Conservation (phyloP, 1,140 invertebrate species). For the Harlomillsia oculata region DNA sequence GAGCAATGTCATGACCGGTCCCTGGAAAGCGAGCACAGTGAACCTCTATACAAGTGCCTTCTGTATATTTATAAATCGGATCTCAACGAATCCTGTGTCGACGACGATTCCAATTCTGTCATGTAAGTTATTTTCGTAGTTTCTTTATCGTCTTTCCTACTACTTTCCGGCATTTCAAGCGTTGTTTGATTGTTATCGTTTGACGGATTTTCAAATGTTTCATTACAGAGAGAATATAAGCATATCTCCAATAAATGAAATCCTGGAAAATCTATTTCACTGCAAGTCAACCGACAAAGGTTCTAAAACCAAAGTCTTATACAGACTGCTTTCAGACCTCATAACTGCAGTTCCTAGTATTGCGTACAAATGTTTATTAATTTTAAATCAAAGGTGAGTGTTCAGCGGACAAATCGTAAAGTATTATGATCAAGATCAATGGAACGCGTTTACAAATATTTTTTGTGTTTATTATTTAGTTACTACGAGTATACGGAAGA, state of each 20-base stretch:
- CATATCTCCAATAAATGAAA: conserved; percentile 25
- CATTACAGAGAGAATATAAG: conserved; percentile 22
- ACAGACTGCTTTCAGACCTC: conserved; percentile 25
- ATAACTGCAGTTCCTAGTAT: conserved; percentile 16
- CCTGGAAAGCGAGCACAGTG: conserved; percentile 8
- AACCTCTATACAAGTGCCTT: conserved; percentile 20
- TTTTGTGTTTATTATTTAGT: too few relatives aligned
- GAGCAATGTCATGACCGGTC: conserved; percentile 15
- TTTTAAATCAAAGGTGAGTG: conserved; percentile 25
- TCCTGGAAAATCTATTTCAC: conserved; percentile 13
- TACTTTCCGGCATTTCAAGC: too few relatives aligned
- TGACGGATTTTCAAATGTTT: conserved; percentile 10
- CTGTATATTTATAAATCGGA: conserved; percentile 29
- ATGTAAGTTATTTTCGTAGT: conserved; percentile 29
- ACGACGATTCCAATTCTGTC: conserved; percentile 13
- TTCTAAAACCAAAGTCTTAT: conserved; percentile 25
- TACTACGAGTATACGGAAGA: too few relatives aligned
- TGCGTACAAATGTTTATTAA: conserved; percentile 25
- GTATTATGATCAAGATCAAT: too few relatives aligned
- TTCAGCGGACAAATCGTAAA: too few relatives aligned
- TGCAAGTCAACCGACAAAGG: conserved; percentile 30
- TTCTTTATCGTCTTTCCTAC: too few relatives aligned
- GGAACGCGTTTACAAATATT: too few relatives aligned
- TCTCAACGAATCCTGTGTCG: conserved; percentile 19
- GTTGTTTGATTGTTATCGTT: not conserved